Evolutionary conservation across 2,797 vertebrate species (phyloP).

Genomic region (Pithecia hirsuta): DNA sequence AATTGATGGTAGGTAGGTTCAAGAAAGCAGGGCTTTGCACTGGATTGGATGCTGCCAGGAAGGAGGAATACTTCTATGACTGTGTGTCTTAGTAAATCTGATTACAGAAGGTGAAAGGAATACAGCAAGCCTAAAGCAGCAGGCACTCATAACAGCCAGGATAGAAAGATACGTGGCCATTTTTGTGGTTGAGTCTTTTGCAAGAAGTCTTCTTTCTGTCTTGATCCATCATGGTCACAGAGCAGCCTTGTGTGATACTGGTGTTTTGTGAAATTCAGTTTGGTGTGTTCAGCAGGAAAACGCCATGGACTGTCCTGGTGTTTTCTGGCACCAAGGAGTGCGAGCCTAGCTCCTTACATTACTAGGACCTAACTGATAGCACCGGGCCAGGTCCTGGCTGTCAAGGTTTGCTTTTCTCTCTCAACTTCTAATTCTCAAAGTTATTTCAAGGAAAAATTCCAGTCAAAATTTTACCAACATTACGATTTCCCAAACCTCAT

Average conservation of each 20-base stretch:
- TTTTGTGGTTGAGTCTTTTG: not conserved
- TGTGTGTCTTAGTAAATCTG: not conserved
- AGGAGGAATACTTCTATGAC: not conserved
- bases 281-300: not conserved
- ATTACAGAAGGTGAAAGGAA: not conserved
- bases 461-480: not conserved
- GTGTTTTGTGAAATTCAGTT: not conserved
- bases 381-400: not conserved
- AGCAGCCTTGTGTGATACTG: not conserved
- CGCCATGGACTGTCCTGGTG: no score
- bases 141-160: not conserved
- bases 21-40: not conserved
- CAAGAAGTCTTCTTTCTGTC: not conserved
- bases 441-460: conserved; percentile 4
- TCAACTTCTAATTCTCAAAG: not conserved
- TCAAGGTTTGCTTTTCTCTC: not conserved
- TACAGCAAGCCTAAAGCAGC: not conserved
- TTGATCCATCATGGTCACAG: not conserved
- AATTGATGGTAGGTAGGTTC: not conserved
- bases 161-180: not conserved
- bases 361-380: not conserved
- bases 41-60: not conserved
- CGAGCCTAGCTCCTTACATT: not conserved
- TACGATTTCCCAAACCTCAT: not conserved
- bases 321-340: not conserved